These are phyloP conservation scores for Schizotus pectinicornis DNA, from an alignment of 2,888 invertebrate genomes.

Conservation along the genomic window DNA sequence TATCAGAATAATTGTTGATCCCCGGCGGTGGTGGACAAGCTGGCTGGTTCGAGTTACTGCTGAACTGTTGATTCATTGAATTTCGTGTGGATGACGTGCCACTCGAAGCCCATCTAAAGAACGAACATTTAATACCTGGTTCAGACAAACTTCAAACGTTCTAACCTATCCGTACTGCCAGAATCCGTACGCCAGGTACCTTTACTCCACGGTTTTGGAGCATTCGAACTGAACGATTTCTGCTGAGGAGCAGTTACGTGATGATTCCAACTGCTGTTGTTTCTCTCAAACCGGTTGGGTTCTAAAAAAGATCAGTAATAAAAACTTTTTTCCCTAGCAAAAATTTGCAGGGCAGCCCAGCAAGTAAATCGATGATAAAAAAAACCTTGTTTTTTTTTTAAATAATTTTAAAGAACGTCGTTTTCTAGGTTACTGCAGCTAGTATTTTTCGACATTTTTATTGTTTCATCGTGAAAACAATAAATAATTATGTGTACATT, in stretches of 20 bases:
- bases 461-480: too few species aligned
- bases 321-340: too few species aligned
- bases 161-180: slow-evolving; percentile 33
- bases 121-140: neutral
- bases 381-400: too few species aligned
- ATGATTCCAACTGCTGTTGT: slow-evolving; percentile 37
- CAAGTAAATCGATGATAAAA: too few species aligned
- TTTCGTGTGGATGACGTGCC: slow-evolving; percentile 24
- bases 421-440: too few species aligned
- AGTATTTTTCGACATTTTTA: too few species aligned
- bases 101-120: slow-evolving; percentile 36
- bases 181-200: slow-evolving; percentile 39
- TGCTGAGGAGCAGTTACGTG: slow-evolving; percentile 28
- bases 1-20: slow-evolving; percentile 52
- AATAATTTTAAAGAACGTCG: too few species aligned
- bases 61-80: slow-evolving; percentile 37
- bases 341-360: too few species aligned
- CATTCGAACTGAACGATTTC: slow-evolving; percentile 33
- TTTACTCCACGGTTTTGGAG: slow-evolving; percentile 38
- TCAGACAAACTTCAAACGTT: neutral
- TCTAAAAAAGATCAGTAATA: too few species aligned
- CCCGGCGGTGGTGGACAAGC: slow-evolving; percentile 55
- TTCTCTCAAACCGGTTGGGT: slow-evolving; percentile 45
- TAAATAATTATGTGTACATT: too few species aligned
- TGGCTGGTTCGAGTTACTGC: slow-evolving; percentile 46